A percentile compares a stretch with the other conserved stretches of the same genome.
phyloP scores from a whole-genome alignment of 2,113 vertebrate species.

The Cyprinodon brontotheroides region DNA sequence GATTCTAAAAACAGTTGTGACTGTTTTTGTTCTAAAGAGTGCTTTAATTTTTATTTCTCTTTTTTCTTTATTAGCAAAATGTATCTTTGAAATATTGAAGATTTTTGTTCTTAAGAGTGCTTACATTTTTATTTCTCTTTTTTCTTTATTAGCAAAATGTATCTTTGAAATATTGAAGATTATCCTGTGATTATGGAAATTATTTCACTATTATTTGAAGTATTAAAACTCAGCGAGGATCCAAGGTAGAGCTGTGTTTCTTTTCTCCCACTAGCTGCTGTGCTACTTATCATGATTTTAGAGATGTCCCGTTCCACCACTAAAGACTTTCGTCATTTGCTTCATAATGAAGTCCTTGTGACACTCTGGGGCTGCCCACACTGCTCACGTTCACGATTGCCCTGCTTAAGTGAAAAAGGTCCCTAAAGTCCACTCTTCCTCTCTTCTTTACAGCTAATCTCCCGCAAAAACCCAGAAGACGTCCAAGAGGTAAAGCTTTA shows the following conservation, averaged over 20 bases:
- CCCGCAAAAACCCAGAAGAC: slow-evolving; percentile 94
- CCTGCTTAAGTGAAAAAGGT: not conserved
- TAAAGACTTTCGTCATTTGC: slow-evolving; percentile 33
- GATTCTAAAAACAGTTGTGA: not conserved
- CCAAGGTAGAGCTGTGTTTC: not conserved
- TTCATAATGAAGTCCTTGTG: slow-evolving; percentile 65
- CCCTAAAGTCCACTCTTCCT: slow-evolving; percentile 27
- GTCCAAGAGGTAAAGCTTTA: slow-evolving; percentile 92
- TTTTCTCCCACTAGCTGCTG: slow-evolving; percentile 11
- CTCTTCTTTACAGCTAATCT: slow-evolving; percentile 88
- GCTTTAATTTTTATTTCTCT: no score
- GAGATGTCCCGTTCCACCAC: slow-evolving; percentile 66
- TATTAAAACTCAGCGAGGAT: not conserved
- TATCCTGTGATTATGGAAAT: not conserved
- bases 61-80: not conserved
- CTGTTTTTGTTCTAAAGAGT: not conserved
- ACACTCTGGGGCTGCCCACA: slow-evolving; percentile 13
- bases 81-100: not conserved
- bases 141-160: not conserved
- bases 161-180: not conserved
- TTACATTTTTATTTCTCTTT: no score
- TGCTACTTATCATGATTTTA: slow-evolving; percentile 22
- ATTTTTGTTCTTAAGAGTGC: no score
- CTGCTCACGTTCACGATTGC: slow-evolving; percentile 10
- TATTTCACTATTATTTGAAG: slow-evolving; percentile 2